Base-by-base conservation (phyloP, 1,140 invertebrate species). In the Atopsyche davidsoni region DNA sequence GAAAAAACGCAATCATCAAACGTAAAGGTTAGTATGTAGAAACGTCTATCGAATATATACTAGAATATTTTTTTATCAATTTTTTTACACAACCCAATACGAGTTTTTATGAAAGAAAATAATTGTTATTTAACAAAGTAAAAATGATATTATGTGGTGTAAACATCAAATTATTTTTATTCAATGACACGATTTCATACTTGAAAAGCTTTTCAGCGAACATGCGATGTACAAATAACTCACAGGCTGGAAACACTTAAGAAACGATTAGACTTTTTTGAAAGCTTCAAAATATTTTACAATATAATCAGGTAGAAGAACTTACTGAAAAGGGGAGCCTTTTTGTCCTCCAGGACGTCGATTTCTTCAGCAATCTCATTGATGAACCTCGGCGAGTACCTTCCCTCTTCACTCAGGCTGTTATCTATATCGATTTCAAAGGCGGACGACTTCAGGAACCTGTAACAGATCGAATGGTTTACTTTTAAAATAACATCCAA, bases 311-410 rank as follows among this genome's bases (percentile, higher is more conserved):
- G n/a, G 9, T 41, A 17, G 14, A 13, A 9, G 46, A 57, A 79
- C 84, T 84, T 73, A 90, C 87, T 86, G 64, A 87, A 86, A 22
- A 82, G 65, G 21, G 78, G 77, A 59, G 83, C 86, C 53, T 83
- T 86, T 64, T 90, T 86, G 55, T 88, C 80, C 62, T 89, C 86
- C 48, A 88, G 76, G 1, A 82, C 77, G 60, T 89, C 85, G 2
- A 89, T 79, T 67, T 90, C 87, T 59, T 85, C 81, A 36, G 83
- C 82, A 53, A 90, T 87, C 60, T 89, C 86, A 54, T 88, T 86
- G 16, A 90, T 73, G 64, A 90, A 88, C 51, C 85, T 75, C 1
- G 87, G 85, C 1, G 83, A 78, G 55, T 87, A 86, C 18, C 81
- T 72, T 10, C 83, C 81, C 3, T 79, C 79, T 32, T 83, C 80